phyloP scores from a whole-genome alignment of 2,888 invertebrate genomes.

The Neria commutata region DNA sequence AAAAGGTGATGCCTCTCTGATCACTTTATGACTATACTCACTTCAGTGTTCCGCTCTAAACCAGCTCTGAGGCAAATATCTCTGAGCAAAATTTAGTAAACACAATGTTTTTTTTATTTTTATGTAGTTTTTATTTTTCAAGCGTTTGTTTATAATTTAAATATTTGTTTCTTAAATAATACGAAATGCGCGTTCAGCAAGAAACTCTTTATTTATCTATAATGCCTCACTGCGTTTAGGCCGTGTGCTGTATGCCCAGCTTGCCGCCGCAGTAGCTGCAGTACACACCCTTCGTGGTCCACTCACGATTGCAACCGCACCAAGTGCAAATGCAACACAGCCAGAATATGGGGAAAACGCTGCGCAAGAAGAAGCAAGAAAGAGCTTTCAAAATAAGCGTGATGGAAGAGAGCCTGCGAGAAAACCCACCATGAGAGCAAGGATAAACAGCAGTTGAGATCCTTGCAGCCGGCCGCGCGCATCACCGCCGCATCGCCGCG shows the following conservation, averaged over 20 bases:
- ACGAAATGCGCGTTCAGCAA: not conserved
- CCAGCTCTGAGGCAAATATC: too few species aligned
- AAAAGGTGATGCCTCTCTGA: too few species aligned
- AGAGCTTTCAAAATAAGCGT: too few species aligned
- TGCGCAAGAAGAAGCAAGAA: conserved; percentile 18
- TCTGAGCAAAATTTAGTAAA: too few species aligned
- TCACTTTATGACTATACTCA: too few species aligned
- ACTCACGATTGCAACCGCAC: conserved; percentile 54
- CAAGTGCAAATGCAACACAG: conserved; percentile 52
- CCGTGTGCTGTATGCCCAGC: conserved; percentile 45
- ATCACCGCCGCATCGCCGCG: conserved; percentile 52
- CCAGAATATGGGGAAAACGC: conserved; percentile 53
- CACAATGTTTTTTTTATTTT: not conserved
- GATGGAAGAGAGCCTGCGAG: too few species aligned
- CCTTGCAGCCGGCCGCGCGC: conserved; percentile 48
- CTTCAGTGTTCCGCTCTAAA: too few species aligned
- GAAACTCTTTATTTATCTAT: not conserved
- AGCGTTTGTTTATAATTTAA: not conserved
- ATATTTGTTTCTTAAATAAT: not conserved
- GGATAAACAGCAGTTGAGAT: conserved; percentile 49
- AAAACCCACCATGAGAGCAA: conserved; percentile 50
- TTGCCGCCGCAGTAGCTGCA: conserved; percentile 53
- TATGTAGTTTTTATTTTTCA: too few species aligned
- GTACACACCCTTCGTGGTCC: conserved; percentile 52
- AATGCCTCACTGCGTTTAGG: not conserved